phyloP scores from a whole-genome alignment of 2,797 vertebrate genomes.

The Alca torda region DNA sequence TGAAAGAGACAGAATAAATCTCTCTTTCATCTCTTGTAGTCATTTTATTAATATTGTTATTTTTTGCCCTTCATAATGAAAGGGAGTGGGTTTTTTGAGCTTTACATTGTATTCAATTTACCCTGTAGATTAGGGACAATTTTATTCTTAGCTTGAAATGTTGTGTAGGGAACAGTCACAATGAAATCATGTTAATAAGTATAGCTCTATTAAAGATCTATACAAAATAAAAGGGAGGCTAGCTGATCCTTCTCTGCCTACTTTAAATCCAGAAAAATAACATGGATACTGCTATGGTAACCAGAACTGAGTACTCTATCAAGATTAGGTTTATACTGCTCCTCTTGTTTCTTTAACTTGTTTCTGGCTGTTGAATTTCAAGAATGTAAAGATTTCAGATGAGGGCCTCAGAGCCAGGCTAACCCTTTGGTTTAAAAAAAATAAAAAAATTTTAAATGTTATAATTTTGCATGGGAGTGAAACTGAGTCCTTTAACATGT shows the following conservation, averaged over 20 bases:
- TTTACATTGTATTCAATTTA: background rate
- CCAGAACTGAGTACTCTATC: background rate
- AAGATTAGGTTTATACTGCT: background rate
- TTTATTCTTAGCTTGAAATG: background rate
- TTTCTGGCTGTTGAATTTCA: background rate
- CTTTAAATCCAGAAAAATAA: background rate
- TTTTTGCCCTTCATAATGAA: background rate
- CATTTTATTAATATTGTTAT: background rate
- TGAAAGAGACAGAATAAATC: background rate
- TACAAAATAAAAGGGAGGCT: background rate
- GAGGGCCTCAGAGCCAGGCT: background rate
- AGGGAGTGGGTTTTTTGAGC: background rate
- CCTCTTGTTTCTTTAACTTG: background rate
- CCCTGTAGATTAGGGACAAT: background rate
- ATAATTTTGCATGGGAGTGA: background rate
- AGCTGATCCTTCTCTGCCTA: background rate
- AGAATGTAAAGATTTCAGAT: background rate
- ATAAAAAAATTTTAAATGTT: background rate
- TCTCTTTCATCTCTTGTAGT: background rate
- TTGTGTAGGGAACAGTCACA: background rate
- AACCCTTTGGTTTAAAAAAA: background rate
- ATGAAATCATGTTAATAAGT: background rate
- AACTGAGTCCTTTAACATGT: background rate
- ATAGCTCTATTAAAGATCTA: background rate
- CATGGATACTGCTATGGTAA: background rate